Evolutionary conservation across 2,888 invertebrate species (phyloP).

Genomic region (Lapara coniferarum): DNA sequence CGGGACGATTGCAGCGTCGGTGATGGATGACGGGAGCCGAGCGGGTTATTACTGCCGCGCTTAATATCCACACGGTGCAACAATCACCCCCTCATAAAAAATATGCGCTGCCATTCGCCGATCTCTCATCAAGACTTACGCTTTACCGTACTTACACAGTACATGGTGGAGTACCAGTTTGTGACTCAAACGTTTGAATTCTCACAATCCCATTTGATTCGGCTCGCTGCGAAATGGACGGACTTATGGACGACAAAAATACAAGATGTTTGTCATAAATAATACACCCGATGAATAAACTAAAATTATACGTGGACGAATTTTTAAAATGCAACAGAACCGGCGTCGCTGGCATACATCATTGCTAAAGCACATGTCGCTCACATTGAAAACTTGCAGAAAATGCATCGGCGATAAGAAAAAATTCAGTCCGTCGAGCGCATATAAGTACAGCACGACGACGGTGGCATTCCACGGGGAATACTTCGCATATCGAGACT

Average conservation of each 20-base stretch:
- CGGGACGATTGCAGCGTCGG: constrained; percentile 77
- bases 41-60: constrained; percentile 69
- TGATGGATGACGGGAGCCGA: constrained; percentile 75
- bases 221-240: constrained; percentile 7
- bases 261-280: constrained; percentile 18
- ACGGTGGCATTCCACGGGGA: constrained; percentile 78
- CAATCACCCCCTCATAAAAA: constrained; percentile 57
- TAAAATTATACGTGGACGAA: constrained; percentile 22
- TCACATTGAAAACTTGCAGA: constrained; percentile 80
- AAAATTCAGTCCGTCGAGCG: constrained; percentile 78
- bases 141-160: constrained; percentile 2
- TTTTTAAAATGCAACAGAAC: constrained; percentile 27
- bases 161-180: constrained; percentile 5
- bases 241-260: constrained; percentile 11
- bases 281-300: constrained; percentile 14
- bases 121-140: background rate
- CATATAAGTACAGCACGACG: constrained; percentile 79
- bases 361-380: constrained; percentile 54
- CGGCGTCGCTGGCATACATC: constrained; percentile 21
- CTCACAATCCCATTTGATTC: background rate
- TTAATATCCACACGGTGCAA: constrained; percentile 61
- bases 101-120: constrained; percentile 30
- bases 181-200: constrained; percentile 16
- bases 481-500: constrained; percentile 80
- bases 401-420: constrained; percentile 82